Evolutionary conservation across 2,113 vertebrate species (phyloP).

Genomic region (Heptranchias perlo): DNA sequence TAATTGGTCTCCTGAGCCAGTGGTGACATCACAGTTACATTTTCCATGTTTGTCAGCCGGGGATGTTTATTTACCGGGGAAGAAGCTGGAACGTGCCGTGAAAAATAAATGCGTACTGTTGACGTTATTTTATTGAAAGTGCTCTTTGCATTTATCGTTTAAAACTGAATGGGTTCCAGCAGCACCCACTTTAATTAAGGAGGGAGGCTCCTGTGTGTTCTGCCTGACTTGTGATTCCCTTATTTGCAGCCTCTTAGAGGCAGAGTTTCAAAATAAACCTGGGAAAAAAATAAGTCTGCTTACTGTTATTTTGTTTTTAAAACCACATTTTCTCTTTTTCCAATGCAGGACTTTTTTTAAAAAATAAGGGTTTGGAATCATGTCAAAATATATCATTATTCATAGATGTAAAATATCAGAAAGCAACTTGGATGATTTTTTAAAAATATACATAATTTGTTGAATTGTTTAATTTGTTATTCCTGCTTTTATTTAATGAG

Average conservation of each 20-base stretch:
- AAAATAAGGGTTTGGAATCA: neutral
- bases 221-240: neutral
- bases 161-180: neutral
- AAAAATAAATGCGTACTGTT: neutral
- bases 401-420: neutral
- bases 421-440: neutral
- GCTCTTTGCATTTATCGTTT: neutral
- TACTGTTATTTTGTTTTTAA: neutral
- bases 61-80: neutral
- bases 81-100: neutral
- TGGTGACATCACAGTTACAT: neutral
- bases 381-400: neutral
- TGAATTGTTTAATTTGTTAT: neutral
- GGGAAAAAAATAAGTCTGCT: neutral
- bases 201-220: neutral
- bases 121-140: neutral
- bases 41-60: constrained; percentile 10
- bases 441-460: neutral
- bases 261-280: neutral
- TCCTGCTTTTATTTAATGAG: neutral
- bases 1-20: constrained; percentile 8
- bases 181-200: neutral
- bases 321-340: neutral
- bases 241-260: neutral
- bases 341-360: neutral